A percentile compares a stretch with the other conserved stretches of the same genome.
Evolutionary conservation across 2,888 invertebrate genomes (phyloP).

Genomic region (Salticus scenicus): DNA sequence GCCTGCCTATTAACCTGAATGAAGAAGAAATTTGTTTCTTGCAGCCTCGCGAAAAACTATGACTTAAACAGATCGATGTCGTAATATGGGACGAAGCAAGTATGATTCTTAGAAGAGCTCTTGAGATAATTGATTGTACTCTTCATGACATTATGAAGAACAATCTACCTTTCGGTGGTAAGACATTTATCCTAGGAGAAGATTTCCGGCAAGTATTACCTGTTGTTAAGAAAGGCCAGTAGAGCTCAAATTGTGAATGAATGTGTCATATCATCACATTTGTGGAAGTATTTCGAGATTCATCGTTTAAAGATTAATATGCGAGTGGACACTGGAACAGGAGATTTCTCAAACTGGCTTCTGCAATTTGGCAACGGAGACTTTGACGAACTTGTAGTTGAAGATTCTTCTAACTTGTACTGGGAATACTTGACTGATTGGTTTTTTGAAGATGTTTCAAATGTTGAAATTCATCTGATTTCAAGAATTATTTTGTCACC

Average conservation of each 20-base stretch:
- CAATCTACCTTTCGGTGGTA: conserved; percentile 64
- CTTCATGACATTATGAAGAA: conserved; percentile 36
- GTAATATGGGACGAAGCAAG: conserved; percentile 16
- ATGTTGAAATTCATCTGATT: background rate
- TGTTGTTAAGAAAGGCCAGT: conserved; percentile 69
- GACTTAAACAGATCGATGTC: conserved; percentile 8
- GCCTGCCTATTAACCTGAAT: conserved; percentile 15
- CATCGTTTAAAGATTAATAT: conserved; percentile 6
- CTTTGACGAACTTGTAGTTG: background rate
- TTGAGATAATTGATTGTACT: conserved; percentile 72
- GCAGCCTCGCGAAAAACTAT: background rate
- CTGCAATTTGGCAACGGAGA: background rate
- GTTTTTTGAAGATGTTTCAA: background rate
- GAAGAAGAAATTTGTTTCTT: conserved; percentile 17
- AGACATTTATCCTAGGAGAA: conserved; percentile 71
- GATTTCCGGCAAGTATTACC: conserved; percentile 73
- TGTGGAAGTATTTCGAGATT: background rate
- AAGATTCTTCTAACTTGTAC: background rate
- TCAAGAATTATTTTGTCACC: conserved; percentile 11
- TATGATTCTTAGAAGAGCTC: conserved; percentile 28
- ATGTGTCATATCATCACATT: conserved; percentile 71
- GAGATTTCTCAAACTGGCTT: conserved; percentile 19
- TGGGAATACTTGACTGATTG: background rate
- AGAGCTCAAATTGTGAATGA: conserved; percentile 70
- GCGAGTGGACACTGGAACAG: background rate